Evolutionary conservation across 2,888 invertebrate species (phyloP), one percentile per base, ranked within the genome.

Genomic region (Hypsopygia costalis): DNA sequence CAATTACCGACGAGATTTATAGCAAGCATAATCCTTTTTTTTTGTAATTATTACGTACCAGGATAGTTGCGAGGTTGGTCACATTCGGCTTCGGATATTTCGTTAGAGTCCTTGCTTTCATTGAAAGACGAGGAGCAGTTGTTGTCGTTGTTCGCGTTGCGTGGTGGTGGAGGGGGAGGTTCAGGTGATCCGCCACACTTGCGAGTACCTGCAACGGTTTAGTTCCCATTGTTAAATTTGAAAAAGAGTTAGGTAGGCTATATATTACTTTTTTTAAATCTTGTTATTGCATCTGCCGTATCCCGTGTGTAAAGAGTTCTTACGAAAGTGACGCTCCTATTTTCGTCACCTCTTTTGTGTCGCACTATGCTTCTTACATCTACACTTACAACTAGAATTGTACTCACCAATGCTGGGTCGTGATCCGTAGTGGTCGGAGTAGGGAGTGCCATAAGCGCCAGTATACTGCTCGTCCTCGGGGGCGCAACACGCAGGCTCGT

Each of bases 101-200:
- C 97, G 89, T 96, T 97, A 83, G 96, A 96, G 81, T 97, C 96
- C 90, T 97, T 97, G 75, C 96, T 96, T 81, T 97, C 97, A 86
- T 97, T 97, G 88, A 96, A 96, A 33, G 92, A 92, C 59, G 94
- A 94, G 65, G 94, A 94, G 74, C 90, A 94, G 88, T 95, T 95
- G 77, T 92, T 92, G 73, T 92, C 92, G 62, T 90, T 92, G 78
- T 95, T 95, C 67, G 95, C 95, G 81, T 96, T 96, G 72, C 93
- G 93, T 69, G 93, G 96, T 62, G 93, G 96, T 55, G 94, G 96
- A 90, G 92, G 92, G 56, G 92, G 92, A 34, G 92, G 92, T 78
- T 91, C 91, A 62, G 92, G 80, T 54, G 76, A 86, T 44, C 83
- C 53, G 55, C 72, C 81, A 79, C 83, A 83, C 47, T 85, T 85